phyloP scores from a whole-genome alignment of 2,888 invertebrate genomes.

The Macropis europaea region DNA sequence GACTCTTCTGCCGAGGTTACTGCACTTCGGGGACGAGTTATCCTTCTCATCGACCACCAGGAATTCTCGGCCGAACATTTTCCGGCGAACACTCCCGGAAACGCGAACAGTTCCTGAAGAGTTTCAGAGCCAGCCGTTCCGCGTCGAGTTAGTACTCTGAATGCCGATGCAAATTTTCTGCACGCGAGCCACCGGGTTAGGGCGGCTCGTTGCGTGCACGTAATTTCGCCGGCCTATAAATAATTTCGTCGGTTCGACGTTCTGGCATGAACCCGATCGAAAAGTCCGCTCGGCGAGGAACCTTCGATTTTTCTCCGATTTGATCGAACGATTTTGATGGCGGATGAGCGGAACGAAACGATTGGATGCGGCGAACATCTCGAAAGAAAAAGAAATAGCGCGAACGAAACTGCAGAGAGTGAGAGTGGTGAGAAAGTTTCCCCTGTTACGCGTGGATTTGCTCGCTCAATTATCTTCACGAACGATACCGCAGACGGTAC shows the following conservation, averaged over 20 bases:
- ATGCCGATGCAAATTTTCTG: constrained; percentile 1
- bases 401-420: neutral
- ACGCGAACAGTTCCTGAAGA: constrained; percentile 46
- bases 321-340: no score
- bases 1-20: constrained; percentile 74
- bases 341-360: neutral
- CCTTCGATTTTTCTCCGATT: no score
- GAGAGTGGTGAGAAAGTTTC: constrained; percentile 14
- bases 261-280: neutral
- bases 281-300: no score
- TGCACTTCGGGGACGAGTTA: constrained; percentile 78
- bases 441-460: constrained; percentile 13
- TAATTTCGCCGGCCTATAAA: constrained; percentile 11
- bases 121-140: constrained; percentile 40
- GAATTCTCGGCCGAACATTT: constrained; percentile 56
- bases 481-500: neutral
- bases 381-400: neutral
- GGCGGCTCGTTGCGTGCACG: constrained; percentile 1
- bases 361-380: constrained; percentile 27
- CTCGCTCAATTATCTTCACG: constrained; percentile 8
- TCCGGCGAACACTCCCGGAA: constrained; percentile 48
- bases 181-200: constrained; percentile 7
- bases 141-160: constrained; percentile 41
- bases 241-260: constrained; percentile 21
- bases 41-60: constrained; percentile 66